Evolutionary conservation across 2,888 invertebrate species (phyloP).

Genomic region (Coenonympha arcania): DNA sequence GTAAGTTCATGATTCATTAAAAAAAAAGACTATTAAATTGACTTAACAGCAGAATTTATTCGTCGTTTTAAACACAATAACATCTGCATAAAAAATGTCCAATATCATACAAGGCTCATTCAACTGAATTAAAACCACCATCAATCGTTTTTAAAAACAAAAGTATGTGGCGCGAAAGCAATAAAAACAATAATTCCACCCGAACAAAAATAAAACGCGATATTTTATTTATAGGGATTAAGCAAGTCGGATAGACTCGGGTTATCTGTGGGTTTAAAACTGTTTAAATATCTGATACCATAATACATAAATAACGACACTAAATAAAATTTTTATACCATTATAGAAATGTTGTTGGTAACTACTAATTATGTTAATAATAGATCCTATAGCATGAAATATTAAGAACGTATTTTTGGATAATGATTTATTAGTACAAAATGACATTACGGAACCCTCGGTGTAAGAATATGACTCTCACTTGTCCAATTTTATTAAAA

Average conservation of each 20-base stretch:
- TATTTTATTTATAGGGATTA: conserved; percentile 27
- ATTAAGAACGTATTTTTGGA: no score
- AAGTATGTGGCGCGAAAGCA: conserved; percentile 8
- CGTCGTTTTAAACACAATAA: not conserved
- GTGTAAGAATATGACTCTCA: no score
- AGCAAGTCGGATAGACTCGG: conserved; percentile 18
- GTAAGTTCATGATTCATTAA: no score
- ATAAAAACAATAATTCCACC: conserved; percentile 15
- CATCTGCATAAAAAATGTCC: not conserved
- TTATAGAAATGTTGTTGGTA: not conserved
- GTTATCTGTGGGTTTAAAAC: conserved; percentile 21
- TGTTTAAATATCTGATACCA: conserved; percentile 17
- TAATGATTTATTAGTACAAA: no score
- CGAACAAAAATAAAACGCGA: conserved; percentile 7
- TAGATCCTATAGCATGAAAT: no score
- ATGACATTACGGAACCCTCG: no score
- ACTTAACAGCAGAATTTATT: no score
- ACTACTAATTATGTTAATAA: no score
- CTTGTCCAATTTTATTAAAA: no score
- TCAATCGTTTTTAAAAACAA: conserved; percentile 6
- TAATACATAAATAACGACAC: not conserved
- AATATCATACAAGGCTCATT: conserved; percentile 1
- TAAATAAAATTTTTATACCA: not conserved
- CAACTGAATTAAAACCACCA: not conserved
- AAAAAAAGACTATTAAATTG: no score